These are phyloP conservation scores for Leucophenga varia DNA, from an alignment of 1,140 invertebrate species.

Conservation along the genomic window DNA sequence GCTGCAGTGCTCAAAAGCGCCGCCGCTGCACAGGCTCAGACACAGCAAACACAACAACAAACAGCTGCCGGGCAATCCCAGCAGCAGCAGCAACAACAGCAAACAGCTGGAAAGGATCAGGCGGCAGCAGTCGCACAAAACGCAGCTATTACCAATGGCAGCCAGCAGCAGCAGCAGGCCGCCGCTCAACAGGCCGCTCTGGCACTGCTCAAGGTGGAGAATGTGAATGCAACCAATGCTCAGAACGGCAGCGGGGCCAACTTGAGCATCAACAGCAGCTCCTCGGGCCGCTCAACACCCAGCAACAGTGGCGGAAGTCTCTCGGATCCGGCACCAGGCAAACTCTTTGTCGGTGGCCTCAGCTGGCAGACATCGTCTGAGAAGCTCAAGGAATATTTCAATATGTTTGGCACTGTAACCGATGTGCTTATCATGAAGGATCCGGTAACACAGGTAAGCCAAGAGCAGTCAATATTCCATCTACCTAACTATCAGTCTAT, in stretches of 20 bases:
- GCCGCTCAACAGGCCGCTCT: conserved; percentile 41
- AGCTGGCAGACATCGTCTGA: conserved; percentile 91
- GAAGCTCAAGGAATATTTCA: conserved; percentile 86
- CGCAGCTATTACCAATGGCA: too few species aligned
- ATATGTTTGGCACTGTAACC: conserved; percentile 88
- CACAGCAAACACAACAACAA: conserved; percentile 27
- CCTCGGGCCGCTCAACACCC: conserved; percentile 74
- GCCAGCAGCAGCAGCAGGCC: conserved; percentile 19
- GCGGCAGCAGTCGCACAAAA: conserved; percentile 2
- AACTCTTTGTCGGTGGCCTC: conserved; percentile 86
- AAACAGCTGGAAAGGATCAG: conserved; percentile 6
- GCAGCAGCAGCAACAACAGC: conserved; percentile 30
- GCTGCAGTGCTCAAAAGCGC: conserved; percentile 41
- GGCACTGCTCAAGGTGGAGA: conserved; percentile 29
- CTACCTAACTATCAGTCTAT: too few species aligned
- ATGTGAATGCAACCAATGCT: conserved; percentile 27
- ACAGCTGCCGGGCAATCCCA: conserved; percentile 4
- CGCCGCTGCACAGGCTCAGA: conserved; percentile 19
- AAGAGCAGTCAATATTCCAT: conserved; percentile 19
- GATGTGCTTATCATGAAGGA: conserved; percentile 94
- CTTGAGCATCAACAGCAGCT: conserved; percentile 53
- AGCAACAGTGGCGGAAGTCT: conserved; percentile 57
- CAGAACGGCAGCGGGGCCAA: conserved; percentile 23
- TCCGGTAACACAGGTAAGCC: conserved; percentile 83
- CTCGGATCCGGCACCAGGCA: conserved; percentile 78